A percentile compares a stretch with the other conserved stretches of the same genome.
Conservation (phyloP, 2,797 vertebrate species). For the Erethizon dorsatum region DNA sequence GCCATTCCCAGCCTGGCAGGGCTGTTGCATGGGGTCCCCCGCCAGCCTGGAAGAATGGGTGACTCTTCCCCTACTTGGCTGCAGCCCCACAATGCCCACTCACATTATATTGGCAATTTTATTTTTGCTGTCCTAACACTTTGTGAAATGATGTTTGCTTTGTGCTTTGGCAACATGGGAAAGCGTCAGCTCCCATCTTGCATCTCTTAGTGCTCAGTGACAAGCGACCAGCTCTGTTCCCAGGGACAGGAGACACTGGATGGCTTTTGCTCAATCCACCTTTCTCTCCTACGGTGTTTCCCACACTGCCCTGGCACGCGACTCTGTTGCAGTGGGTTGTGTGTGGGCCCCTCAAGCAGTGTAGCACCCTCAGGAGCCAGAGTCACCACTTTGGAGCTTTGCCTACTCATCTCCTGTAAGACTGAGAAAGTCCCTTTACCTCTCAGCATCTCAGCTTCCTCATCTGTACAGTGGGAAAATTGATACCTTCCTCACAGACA, state of each 20-base stretch:
- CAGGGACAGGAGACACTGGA: neutral
- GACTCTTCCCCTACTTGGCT: neutral
- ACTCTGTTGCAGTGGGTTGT: neutral
- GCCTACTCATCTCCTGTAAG: neutral
- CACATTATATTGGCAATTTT: neutral
- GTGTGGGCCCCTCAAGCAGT: neutral
- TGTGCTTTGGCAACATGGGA: slow-evolving; percentile 16
- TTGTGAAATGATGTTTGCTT: slow-evolving; percentile 64
- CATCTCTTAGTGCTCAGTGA: slow-evolving; percentile 17
- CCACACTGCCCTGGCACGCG: neutral
- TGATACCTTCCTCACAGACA: neutral
- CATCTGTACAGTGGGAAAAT: neutral
- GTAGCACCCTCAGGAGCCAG: neutral
- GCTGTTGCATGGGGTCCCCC: neutral
- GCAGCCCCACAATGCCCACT: neutral
- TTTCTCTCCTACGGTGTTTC: slow-evolving; percentile 13
- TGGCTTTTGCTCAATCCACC: slow-evolving; percentile 22
- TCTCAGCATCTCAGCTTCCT: neutral
- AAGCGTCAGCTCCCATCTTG: neutral
- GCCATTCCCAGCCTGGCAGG: rapidly evolving
- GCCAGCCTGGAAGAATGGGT: neutral
- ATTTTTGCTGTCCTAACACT: neutral
- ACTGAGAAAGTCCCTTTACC: neutral
- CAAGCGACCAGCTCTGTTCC: slow-evolving; percentile 12
- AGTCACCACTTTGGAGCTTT: neutral